Evolutionary conservation across 2,113 vertebrate species (phyloP).

Genomic region (Perca schrenkii): DNA sequence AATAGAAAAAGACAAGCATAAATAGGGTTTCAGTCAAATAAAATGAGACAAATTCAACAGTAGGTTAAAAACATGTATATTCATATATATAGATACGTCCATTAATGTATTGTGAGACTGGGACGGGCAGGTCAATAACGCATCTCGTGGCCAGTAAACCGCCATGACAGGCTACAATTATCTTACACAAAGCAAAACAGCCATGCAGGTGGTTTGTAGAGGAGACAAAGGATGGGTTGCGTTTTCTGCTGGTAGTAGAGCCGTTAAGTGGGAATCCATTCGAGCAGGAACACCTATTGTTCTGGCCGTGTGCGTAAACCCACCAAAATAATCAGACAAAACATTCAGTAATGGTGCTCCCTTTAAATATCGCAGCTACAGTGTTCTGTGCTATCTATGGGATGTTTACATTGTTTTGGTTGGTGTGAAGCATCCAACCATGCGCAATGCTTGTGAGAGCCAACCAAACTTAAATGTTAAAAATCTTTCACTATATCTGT

Average conservation of each 20-base stretch:
- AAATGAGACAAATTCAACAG: not conserved
- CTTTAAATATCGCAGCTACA: not conserved
- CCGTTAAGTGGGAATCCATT: conserved; percentile 22
- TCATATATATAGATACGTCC: conserved; percentile 1
- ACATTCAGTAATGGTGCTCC: not conserved
- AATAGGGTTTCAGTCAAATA: not conserved
- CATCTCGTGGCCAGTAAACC: conserved; percentile 41
- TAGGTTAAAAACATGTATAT: not conserved
- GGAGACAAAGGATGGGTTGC: conserved; percentile 47
- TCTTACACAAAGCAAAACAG: conserved; percentile 49
- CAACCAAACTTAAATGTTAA: not conserved
- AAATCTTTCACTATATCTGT: not conserved
- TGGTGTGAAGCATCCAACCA: not conserved
- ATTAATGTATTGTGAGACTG: conserved; percentile 41
- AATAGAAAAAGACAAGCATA: not conserved
- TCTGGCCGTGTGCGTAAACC: conserved; percentile 17
- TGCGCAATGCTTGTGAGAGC: not conserved
- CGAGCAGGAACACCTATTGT: conserved; percentile 24
- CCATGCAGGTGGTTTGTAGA: conserved; percentile 48
- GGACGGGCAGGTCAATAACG: conserved; percentile 46
- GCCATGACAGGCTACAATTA: conserved; percentile 64
- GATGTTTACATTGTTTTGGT: not conserved
- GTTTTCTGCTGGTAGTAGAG: conserved; percentile 47
- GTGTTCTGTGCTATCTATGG: too few species aligned
- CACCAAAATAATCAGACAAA: conserved; percentile 12